Evolutionary conservation across 2,113 vertebrate genomes (phyloP), one percentile per base, ranked within the genome.

Genomic region (Mus pahari): DNA sequence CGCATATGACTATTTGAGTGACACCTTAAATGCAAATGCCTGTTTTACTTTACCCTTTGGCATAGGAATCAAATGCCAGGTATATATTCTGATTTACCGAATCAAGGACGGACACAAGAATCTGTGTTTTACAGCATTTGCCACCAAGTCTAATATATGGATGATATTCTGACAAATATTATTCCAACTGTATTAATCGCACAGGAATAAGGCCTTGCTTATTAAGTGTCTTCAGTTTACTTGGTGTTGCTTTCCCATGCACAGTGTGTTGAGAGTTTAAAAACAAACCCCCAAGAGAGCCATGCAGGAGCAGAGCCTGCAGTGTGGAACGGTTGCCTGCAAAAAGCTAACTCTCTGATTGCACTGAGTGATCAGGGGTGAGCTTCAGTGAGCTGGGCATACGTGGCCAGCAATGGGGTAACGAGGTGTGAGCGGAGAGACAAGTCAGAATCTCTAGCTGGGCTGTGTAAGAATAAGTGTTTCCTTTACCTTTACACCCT

Each of bases 271-370:
- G 12, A 22, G 31, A 16, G 24, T 53, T 88, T 95, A 19, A 73
- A 90, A 95, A 17, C 28, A 70, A 55, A 53, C 64, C 64, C 92
- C 96, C 62, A 89, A 62, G 82, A 81, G 71, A 16, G n/a, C 58
- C 62, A 39, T 13, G 24, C 7, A 28, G 22, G 31, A 60, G 81
- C n/a, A 50, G 39, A 60, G 60, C 12, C 7, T 31, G 16, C 4
- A 36, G 8, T 28, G 4, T 28, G 24, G 7, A 39, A 36, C 3
- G 16, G 20, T 26, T 71, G 45, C 58, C 75, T 33, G 33, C 53
- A 19, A 70, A 91, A 39, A 55, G 26, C 17, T 71, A 42, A 74
- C 70, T 42, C 11, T 48, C 36, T 28, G 8, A 58, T 5, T 22
- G 7, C 31, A 58, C 1, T 16, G 16, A 5, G 17, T 58, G 60